Base-by-base conservation (phyloP, 2,797 vertebrate genomes). In the Xiphorhynchus erythropygius region DNA sequence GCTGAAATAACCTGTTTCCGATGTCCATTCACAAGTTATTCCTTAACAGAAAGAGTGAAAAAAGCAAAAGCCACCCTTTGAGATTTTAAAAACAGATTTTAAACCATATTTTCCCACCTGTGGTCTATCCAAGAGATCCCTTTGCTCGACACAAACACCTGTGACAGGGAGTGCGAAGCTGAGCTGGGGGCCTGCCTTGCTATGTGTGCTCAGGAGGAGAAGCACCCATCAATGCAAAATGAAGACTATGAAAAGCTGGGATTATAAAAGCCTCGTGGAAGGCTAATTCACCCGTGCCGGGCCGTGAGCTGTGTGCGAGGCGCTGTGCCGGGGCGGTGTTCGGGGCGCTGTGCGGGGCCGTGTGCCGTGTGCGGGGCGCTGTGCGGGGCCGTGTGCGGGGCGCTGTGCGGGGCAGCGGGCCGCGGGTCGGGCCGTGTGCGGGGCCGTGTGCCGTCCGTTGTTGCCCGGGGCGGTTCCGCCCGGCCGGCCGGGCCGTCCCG, bases 171-270 rank as follows among this genome's bases (percentile, higher is more conserved):
- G 15, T 3, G 16, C 32, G 37, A 69, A 82, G 27, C 55, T 76
- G 28, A 53, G 46, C 46, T 9, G 46, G 7, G 12, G 18, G 4
- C 18, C 16, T 24, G 65, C 56, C 56, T 56, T 0, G 0, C 28
- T 63, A 0, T 13, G 37, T 56, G 42, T 30, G 28, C 78, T 68
- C 28, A 41, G 69, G 28, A 69, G 73, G 32, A 55, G 42, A 67
- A 83, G 63, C 10, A 4, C 13, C 7, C 11, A 13, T 19, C 28
- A 39, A 39, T 60, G 37, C 28, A 10, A 37, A 27, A 27, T 37
- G 11, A 37, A 37, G 35, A 18, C 35, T 19, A 28, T 32, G 41
- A 81, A 52, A 74, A 74, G 23, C n/a, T 22, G 24, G 25, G 35
- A 41, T 44, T 19, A 44, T 44, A 44, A 13, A 0, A 1, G 50